A percentile compares a stretch with the other conserved stretches of the same genome.
phyloP scores from a whole-genome alignment of 2,797 vertebrate genomes.

The Microctenopoma stevenorrisi region DNA sequence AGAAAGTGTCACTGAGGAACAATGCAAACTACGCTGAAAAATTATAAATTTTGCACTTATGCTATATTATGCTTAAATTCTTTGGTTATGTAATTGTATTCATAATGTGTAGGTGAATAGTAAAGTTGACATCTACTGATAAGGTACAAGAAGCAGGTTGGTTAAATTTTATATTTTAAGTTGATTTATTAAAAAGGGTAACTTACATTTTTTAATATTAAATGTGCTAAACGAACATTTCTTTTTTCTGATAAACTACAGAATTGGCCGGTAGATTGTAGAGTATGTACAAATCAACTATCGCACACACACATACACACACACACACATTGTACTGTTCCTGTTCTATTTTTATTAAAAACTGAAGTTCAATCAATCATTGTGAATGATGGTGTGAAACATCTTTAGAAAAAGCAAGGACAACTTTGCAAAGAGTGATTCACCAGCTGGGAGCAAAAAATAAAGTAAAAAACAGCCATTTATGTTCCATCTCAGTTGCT shows the following conservation, averaged over 20 bases:
- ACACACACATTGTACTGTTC: not conserved
- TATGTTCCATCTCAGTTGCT: constrained; percentile 49
- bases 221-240: too few species aligned
- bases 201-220: too few species aligned
- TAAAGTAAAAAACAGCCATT: constrained; percentile 59
- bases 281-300: constrained; percentile 5
- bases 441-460: constrained; percentile 58
- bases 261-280: not conserved
- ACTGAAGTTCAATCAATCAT: constrained; percentile 25
- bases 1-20: constrained; percentile 61
- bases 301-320: not conserved
- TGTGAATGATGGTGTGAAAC: constrained; percentile 17
- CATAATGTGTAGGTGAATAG: constrained; percentile 55
- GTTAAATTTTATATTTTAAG: constrained; percentile 33
- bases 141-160: constrained; percentile 19
- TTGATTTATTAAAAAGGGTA: not conserved
- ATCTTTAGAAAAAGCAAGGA: constrained; percentile 47
- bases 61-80: constrained; percentile 44
- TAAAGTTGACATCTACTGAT: constrained; percentile 38
- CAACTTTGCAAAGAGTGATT: constrained; percentile 36
- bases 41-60: constrained; percentile 53
- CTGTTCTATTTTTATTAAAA: constrained; percentile 1
- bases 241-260: constrained; percentile 29
- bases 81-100: constrained; percentile 54
- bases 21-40: constrained; percentile 48